phyloP scores from a whole-genome alignment of 2,113 vertebrate genomes.

The Calyptomena viridis region DNA sequence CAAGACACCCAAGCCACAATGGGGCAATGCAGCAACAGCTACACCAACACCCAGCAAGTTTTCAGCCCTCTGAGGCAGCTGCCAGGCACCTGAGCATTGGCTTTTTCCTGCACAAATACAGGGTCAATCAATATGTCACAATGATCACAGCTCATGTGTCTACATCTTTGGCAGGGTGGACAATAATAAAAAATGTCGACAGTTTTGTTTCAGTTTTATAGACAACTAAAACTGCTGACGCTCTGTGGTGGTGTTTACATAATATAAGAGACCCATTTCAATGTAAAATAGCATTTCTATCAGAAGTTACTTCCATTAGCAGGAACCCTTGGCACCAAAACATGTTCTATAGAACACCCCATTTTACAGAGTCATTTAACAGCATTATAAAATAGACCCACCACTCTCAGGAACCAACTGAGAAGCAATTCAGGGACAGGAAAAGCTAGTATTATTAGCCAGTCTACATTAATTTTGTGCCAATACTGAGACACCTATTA shows the following conservation, averaged over 20 bases:
- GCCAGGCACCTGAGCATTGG: not conserved
- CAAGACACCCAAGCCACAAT: not conserved
- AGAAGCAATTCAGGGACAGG: not conserved
- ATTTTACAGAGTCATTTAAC: not conserved
- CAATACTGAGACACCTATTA: not conserved
- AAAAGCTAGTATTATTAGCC: not conserved
- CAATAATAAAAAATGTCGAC: not conserved
- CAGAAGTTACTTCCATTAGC: not conserved
- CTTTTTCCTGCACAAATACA: not conserved
- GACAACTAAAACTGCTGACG: not conserved
- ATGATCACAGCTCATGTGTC: not conserved
- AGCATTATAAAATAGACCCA: not conserved
- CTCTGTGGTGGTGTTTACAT: not conserved
- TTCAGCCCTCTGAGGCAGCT: not conserved
- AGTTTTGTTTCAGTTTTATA: not conserved
- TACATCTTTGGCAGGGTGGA: not conserved
- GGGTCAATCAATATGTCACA: not conserved
- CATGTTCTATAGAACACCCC: not conserved
- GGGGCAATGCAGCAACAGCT: fast-evolving
- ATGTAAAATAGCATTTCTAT: not conserved
- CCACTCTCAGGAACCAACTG: not conserved
- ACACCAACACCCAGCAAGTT: not conserved
- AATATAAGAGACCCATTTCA: not conserved
- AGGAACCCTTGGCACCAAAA: not conserved
- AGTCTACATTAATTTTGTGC: not conserved